These are phyloP conservation scores for Peromyscus melanophrys DNA, from an alignment of 2,797 vertebrate species.

Conservation along the genomic window DNA sequence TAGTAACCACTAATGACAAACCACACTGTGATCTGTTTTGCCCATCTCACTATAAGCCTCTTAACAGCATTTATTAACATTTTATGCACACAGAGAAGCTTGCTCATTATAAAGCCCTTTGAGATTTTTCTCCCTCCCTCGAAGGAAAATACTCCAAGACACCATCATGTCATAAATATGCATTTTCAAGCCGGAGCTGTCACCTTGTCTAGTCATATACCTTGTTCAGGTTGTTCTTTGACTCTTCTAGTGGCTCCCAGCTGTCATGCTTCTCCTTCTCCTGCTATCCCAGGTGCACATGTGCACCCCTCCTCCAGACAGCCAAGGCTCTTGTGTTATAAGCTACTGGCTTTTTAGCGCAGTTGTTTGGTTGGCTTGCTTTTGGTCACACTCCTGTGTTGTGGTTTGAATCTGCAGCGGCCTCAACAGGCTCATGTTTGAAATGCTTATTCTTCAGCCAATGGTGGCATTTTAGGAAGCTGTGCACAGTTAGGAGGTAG, in stretches of 20 bases:
- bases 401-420: neutral
- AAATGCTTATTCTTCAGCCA: neutral
- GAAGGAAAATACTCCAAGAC: conserved; percentile 50
- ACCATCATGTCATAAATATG: neutral
- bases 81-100: neutral
- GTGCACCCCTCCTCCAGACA: neutral
- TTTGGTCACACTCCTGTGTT: too few relatives aligned
- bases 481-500: neutral
- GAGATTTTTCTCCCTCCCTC: conserved; percentile 4
- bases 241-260: conserved; percentile 2
- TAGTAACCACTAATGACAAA: conserved; percentile 40
- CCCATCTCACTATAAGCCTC: neutral
- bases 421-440: neutral
- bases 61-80: conserved; percentile 12
- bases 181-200: neutral
- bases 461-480: neutral
- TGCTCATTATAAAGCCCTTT: neutral
- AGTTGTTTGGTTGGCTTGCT: neutral
- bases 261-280: neutral
- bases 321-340: neutral
- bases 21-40: neutral
- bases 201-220: neutral
- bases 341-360: neutral
- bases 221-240: conserved; percentile 35
- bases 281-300: neutral